Percentiles rank a stretch among this genome's conserved stretches.
These are phyloP conservation scores for Drosophila orena DNA, from an alignment of 1,140 invertebrate genomes.

Conservation along the genomic window DNA sequence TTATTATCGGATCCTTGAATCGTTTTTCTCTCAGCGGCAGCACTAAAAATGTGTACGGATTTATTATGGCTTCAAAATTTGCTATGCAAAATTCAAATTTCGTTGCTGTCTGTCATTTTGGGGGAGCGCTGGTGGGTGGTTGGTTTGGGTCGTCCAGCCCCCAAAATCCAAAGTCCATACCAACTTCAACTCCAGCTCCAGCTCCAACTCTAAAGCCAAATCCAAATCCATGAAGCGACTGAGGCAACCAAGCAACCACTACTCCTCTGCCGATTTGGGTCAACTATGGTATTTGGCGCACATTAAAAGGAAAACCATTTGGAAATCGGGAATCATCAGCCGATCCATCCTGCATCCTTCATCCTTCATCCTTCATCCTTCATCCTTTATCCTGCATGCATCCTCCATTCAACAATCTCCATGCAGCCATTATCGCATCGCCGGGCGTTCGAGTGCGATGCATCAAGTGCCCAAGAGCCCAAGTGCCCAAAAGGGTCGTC, in stretches of 20 bases:
- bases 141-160: no score
- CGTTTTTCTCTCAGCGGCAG: slow-evolving; percentile 1
- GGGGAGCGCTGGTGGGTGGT: neutral
- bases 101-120: slow-evolving; percentile 14
- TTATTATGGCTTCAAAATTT: slow-evolving; percentile 24
- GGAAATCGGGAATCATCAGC: slow-evolving; percentile 47
- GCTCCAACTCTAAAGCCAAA: no score
- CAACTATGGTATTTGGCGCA: slow-evolving; percentile 54
- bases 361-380: neutral
- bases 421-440: slow-evolving; percentile 16
- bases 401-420: neutral
- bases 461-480: slow-evolving; percentile 49
- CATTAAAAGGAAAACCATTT: slow-evolving; percentile 67
- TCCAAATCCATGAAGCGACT: neutral
- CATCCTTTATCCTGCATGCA: neutral
- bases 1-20: no score
- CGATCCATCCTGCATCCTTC: slow-evolving; percentile 26
- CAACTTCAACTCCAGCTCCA: no score
- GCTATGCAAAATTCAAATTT: slow-evolving; percentile 40
- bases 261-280: slow-evolving; percentile 43
- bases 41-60: slow-evolving; percentile 1
- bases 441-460: slow-evolving; percentile 57
- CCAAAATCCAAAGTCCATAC: no score
- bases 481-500: slow-evolving; percentile 33
- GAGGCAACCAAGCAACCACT: neutral